A percentile compares a stretch with the other conserved stretches of the same genome.
These are phyloP conservation scores for Grallaria varia DNA, from an alignment of 2,113 vertebrate genomes.

Conservation along the genomic window DNA sequence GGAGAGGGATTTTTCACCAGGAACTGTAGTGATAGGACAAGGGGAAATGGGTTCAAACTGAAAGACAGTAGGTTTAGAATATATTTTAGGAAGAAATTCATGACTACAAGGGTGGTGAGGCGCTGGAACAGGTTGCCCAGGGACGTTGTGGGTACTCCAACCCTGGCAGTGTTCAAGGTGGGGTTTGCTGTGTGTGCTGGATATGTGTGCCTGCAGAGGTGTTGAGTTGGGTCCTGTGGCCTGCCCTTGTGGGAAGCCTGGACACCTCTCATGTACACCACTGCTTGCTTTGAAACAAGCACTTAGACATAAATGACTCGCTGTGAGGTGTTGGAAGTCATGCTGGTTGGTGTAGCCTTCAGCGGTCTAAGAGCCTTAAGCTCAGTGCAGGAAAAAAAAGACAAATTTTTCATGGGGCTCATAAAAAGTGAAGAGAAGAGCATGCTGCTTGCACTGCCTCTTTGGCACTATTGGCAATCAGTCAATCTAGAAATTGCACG, in stretches of 20 bases:
- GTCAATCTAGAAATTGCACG: not conserved
- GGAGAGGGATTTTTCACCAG: not conserved
- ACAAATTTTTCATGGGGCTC: not conserved
- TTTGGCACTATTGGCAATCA: not conserved
- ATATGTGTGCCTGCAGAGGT: not conserved
- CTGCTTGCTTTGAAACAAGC: slow-evolving; percentile 24
- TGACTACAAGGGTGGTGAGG: not conserved
- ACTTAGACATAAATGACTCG: not conserved
- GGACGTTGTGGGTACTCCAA: not conserved
- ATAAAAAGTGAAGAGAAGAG: not conserved
- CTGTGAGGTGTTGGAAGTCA: not conserved
- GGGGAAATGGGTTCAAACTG: not conserved
- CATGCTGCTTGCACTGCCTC: not conserved
- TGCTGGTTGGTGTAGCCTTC: not conserved
- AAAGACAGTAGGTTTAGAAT: not conserved
- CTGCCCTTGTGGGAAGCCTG: not conserved
- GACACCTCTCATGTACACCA: not conserved
- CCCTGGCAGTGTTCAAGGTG: not conserved
- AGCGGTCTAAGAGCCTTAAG: not conserved
- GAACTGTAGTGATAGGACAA: not conserved
- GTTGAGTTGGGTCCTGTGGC: not conserved
- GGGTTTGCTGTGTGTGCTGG: not conserved
- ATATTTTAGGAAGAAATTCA: not conserved
- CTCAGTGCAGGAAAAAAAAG: not conserved
- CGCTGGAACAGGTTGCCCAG: not conserved